These are phyloP conservation scores for Glyphotaelius pellucidus DNA, from an alignment of 2,888 invertebrate species.

Conservation along the genomic window DNA sequence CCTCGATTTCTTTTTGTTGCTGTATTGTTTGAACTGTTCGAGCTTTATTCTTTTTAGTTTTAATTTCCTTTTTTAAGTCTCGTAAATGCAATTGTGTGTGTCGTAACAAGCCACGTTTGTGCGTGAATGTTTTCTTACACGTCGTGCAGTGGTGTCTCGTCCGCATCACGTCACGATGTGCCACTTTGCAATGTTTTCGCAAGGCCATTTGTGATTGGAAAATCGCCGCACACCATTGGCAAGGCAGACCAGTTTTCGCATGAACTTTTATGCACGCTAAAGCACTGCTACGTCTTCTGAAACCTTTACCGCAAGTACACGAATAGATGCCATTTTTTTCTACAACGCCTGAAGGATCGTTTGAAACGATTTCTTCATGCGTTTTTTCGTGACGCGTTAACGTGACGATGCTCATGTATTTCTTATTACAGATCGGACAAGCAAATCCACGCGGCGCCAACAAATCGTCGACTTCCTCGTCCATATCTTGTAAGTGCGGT, in stretches of 20 bases:
- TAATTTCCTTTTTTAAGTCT: background rate
- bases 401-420: conserved; percentile 49
- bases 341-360: background rate
- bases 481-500: conserved; percentile 42
- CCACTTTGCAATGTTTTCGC: conserved; percentile 42
- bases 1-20: background rate
- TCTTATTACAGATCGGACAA: conserved; percentile 59
- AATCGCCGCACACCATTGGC: conserved; percentile 54
- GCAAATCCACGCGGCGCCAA: conserved; percentile 56
- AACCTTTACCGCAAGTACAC: conserved; percentile 61
- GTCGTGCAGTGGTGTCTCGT: conserved; percentile 37
- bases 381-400: conserved; percentile 57
- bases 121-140: conserved; percentile 53
- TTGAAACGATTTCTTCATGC: conserved; percentile 33
- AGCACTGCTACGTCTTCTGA: conserved; percentile 52
- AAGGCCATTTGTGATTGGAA: conserved; percentile 49
- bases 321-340: conserved; percentile 44
- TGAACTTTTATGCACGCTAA: conserved; percentile 59
- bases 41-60: conserved; percentile 20
- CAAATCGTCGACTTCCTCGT: conserved; percentile 54
- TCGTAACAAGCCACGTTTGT: conserved; percentile 35
- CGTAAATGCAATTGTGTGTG: conserved; percentile 42
- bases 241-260: conserved; percentile 49
- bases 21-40: too few species aligned
- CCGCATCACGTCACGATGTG: conserved; percentile 34